Evolutionary conservation across 2,113 vertebrate species (phyloP), one percentile per base, ranked within the genome.

Genomic region (Irena cyanogastra): DNA sequence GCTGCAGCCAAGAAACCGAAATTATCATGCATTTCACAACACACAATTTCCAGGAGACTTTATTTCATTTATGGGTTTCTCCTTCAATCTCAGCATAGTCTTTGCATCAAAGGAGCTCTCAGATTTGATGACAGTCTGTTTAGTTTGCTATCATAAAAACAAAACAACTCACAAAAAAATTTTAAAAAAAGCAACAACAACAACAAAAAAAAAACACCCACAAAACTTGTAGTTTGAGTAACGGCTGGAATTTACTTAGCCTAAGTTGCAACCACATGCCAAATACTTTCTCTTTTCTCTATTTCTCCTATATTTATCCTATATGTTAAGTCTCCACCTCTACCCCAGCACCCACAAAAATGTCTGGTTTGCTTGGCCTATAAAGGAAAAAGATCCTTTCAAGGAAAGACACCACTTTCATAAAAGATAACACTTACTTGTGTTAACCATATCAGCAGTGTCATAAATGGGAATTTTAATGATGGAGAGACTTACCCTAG

Each of bases 301-400:
- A 18, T 75, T 68, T 30, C 57, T 90, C 93, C 95, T 95, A 96
- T 96, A 94, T 95, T 92, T 96, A 88, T 86, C 85, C 45, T 95
- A 80, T 93, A 94, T 57, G 60, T 95, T 87, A 87, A 87, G 84
- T 87, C 77, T 50, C 71, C 76, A 88, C 50, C 2, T 3, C 90
- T 56, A 80, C 42, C 54, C 71, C 71, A 89, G 68, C 8, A 14
- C 87, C 93, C 95, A 95, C 92, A 95, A 87, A 95, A 96, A 96
- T 87, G 81, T 95, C 94, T 95, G 88, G 75, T 80, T 79, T 69
- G 68, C 88, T 90, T 65, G 54, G 66, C 54, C 69, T 90, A 33
- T 24, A 70, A 80, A 80, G 60, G 50, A 53, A 75, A 90, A 79
- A 44, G 17, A 41, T 64, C 85, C 50, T 92, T 92, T 85, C 81